Evolutionary conservation across 1,140 invertebrate species (phyloP), one percentile per base, ranked within the genome.

Genomic region (Hylyphantes graminicola): DNA sequence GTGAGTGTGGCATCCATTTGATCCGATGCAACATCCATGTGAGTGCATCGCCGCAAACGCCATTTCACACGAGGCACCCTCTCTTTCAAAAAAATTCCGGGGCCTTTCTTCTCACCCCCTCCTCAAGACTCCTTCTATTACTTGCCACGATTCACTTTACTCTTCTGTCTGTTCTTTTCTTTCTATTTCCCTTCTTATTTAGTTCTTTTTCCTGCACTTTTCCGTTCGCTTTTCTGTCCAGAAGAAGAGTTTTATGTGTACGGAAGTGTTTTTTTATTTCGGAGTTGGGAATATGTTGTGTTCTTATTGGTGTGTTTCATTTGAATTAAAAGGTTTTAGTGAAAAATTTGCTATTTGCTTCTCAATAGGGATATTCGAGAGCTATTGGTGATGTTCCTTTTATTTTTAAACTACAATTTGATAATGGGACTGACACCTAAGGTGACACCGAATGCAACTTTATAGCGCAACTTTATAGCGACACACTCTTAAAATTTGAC

Each of bases 91-190:
- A 74, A 35, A 35, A 35, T 74, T 63, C 13, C 61, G 53, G 61
- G 54, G 75, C 57, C 59, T 19, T 12, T 17, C 68, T 21, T 67
- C 75, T 83, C 79, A 79, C 65, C 68, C 53, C 63, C 73, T 19
- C 67, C 51, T 85, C 74, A 73, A 54, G 54, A 17, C 17, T 19
- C 92, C 90, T 51, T 94, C 93, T 73, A 90, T 92, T 88, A 94
- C 81, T 53, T 88, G 75, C 35, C 89, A 87, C 35, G 35, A 35
- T 35, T 35, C 35, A 35, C 35, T 35, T 35, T 35, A 35, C 89
- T 75, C 59, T 89, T 86, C 84, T 88, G 85, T 77, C 35, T 55
- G 48, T n/a, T 21, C 17, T 67, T 73, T 57, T 74, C 50, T 63
- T 54, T 51, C 68, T 81, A n/a, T n/a, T n/a, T n/a, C n/a, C n/a